phyloP scores from a whole-genome alignment of 2,113 vertebrate species.

The Leptodactylus fuscus region DNA sequence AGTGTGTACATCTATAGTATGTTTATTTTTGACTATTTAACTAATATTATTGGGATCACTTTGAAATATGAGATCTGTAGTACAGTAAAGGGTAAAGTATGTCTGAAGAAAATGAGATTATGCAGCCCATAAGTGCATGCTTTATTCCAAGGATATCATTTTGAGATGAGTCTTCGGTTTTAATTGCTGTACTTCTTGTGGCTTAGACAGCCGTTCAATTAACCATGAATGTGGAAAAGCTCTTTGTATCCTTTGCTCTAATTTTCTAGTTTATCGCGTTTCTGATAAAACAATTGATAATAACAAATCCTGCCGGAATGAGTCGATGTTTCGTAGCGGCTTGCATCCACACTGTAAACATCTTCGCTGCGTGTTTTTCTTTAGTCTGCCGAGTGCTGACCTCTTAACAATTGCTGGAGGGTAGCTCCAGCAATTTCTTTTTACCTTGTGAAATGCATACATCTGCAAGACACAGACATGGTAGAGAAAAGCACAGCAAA shows the following conservation, averaged over 20 bases:
- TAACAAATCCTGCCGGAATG: constrained; percentile 13
- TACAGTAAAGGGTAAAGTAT: background rate
- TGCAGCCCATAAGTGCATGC: constrained; percentile 33
- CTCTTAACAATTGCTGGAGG: constrained; percentile 48
- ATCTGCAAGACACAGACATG: constrained; percentile 27
- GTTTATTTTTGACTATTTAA: too few species aligned
- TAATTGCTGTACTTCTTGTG: constrained; percentile 44
- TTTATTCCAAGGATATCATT: constrained; percentile 51
- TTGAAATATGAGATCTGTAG: background rate
- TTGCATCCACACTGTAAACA: constrained; percentile 21
- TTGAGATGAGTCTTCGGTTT: constrained; percentile 32
- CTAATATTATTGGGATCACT: too few species aligned
- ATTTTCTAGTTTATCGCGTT: constrained; percentile 37
- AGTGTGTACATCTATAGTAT: background rate
- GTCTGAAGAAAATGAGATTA: constrained; percentile 24
- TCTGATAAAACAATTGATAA: constrained; percentile 28
- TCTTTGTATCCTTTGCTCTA: constrained; percentile 14
- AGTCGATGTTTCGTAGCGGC: background rate
- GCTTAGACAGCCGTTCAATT: constrained; percentile 26
- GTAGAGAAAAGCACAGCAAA: constrained; percentile 7
- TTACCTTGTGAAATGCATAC: constrained; percentile 44
- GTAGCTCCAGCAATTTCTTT: constrained; percentile 38
- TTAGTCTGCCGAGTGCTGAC: constrained; percentile 28
- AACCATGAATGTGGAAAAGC: constrained; percentile 18
- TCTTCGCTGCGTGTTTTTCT: constrained; percentile 27